Percentiles rank a stretch among this genome's conserved stretches.
Conservation (phyloP, 1,140 invertebrate genomes). For the Eumeta japonica region DNA sequence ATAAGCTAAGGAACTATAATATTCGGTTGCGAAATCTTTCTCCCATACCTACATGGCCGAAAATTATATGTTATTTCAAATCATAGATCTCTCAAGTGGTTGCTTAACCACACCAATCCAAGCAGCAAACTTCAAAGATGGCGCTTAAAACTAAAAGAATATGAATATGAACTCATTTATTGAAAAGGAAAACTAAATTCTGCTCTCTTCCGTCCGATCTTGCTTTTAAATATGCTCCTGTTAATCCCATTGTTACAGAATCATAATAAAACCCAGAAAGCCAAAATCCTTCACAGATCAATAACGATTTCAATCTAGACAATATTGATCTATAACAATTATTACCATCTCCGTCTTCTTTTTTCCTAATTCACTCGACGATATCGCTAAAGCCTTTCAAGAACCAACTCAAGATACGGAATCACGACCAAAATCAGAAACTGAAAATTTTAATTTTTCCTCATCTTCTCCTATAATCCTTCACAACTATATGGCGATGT, state of each 20-base stretch:
- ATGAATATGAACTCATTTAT: slow-evolving; percentile 23
- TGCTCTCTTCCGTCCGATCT: slow-evolving; percentile 14
- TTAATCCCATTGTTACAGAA: background rate
- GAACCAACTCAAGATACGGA: too few relatives aligned
- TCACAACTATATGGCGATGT: too few relatives aligned
- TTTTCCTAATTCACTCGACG: too few relatives aligned
- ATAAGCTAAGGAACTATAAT: slow-evolving; percentile 18
- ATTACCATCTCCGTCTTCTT: too few relatives aligned
- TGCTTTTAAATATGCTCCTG: background rate
- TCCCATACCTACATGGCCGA: slow-evolving; percentile 45
- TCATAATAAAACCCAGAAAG: too few relatives aligned
- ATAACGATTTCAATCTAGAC: too few relatives aligned
- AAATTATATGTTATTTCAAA: slow-evolving; percentile 56
- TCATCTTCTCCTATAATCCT: too few relatives aligned
- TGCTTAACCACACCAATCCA: slow-evolving; percentile 46
- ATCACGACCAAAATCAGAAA: too few relatives aligned
- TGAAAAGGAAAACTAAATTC: slow-evolving; percentile 14
- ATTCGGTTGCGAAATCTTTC: slow-evolving; percentile 18
- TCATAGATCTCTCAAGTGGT: slow-evolving; percentile 51
- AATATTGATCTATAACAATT: too few relatives aligned
- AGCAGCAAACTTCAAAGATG: slow-evolving; percentile 19
- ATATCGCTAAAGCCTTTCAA: too few relatives aligned
- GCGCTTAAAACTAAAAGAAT: slow-evolving; percentile 23
- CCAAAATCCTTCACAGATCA: too few relatives aligned
- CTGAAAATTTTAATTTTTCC: too few relatives aligned